phyloP scores from a whole-genome alignment of 2,113 vertebrate genomes.

The Polyodon spathula region DNA sequence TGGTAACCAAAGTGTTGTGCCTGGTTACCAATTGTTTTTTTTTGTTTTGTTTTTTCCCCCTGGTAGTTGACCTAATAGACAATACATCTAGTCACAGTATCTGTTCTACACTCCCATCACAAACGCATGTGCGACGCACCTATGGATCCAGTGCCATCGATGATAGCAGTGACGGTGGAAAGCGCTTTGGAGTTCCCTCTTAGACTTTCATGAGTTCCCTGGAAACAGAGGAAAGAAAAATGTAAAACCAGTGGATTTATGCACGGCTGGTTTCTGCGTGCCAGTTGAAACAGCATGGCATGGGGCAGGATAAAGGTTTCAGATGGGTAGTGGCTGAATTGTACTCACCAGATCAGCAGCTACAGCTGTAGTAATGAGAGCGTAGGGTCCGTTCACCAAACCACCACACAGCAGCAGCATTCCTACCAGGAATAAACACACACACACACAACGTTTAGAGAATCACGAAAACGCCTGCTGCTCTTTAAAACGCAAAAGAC shows the following conservation, averaged over 20 bases:
- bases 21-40: too few relatives aligned
- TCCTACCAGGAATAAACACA: slow-evolving; percentile 38
- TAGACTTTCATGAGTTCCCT: slow-evolving; percentile 89
- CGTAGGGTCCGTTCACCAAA: slow-evolving; percentile 88
- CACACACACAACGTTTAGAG: fast-evolving
- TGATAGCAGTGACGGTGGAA: slow-evolving; percentile 91
- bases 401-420: slow-evolving; percentile 84
- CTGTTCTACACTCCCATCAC: too few relatives aligned
- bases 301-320: not conserved
- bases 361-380: slow-evolving; percentile 91
- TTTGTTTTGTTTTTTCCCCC: too few relatives aligned
- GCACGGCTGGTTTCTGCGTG: not conserved
- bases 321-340: not conserved
- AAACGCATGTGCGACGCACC: slow-evolving; percentile 51
- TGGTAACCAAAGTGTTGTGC: too few relatives aligned
- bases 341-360: slow-evolving; percentile 85
- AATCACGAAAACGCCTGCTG: fast-evolving
- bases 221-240: slow-evolving; percentile 11
- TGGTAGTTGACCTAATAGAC: too few relatives aligned
- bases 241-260: not conserved
- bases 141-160: slow-evolving; percentile 87
- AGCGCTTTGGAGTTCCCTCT: slow-evolving; percentile 85
- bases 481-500: not conserved
- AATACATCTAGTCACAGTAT: too few relatives aligned
- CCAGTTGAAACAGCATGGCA: not conserved